Conservation (phyloP, 2,113 vertebrate species). For the Ictalurus furcatus region DNA sequence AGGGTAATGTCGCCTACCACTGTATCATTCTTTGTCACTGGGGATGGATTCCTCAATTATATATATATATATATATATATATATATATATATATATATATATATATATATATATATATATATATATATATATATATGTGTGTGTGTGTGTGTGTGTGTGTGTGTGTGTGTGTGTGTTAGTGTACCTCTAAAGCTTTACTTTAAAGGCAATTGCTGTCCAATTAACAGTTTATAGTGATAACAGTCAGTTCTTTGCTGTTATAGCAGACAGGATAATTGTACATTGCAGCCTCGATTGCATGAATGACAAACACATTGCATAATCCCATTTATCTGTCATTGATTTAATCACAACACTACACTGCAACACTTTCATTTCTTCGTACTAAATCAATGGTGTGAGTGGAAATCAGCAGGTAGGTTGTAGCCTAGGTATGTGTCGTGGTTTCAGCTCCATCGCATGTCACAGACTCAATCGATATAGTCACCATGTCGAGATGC, state of each 20-base stretch:
- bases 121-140: too few relatives aligned
- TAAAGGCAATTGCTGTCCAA: background rate
- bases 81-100: too few relatives aligned
- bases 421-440: background rate
- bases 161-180: too few relatives aligned
- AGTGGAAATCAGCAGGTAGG: background rate
- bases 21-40: background rate
- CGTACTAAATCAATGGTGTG: background rate
- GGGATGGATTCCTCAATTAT: too few relatives aligned
- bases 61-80: too few relatives aligned
- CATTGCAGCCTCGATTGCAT: background rate
- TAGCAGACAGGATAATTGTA: background rate
- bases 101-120: too few relatives aligned
- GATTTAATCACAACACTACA: background rate
- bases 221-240: background rate
- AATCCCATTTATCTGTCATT: background rate
- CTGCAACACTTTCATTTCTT: background rate
- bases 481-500: too few relatives aligned
- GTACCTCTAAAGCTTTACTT: background rate
- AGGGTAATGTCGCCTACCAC: background rate
- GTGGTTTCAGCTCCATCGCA: background rate
- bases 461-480: background rate
- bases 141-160: too few relatives aligned
- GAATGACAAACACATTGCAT: background rate
- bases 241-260: background rate